phyloP scores from a whole-genome alignment of 2,888 invertebrate species.

The Aporophyla nigra region DNA sequence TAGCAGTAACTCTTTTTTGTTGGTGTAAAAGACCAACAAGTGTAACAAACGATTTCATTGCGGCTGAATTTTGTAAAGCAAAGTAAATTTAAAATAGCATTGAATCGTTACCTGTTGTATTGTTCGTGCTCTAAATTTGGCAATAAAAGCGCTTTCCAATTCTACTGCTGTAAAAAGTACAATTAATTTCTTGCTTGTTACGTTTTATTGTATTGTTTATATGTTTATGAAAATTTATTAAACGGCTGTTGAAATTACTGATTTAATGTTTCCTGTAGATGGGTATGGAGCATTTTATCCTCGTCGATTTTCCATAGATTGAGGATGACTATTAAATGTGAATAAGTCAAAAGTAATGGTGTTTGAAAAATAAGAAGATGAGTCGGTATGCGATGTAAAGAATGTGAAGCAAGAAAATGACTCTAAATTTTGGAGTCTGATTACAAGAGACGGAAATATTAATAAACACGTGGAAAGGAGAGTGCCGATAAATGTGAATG shows the following conservation, averaged over 20 bases:
- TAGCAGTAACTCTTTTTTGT: not conserved
- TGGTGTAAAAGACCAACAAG: not conserved
- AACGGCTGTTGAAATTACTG: not conserved
- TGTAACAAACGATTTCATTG: not conserved
- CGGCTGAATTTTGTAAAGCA: conserved; percentile 12
- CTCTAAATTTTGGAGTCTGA: not conserved
- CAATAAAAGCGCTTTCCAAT: conserved; percentile 15
- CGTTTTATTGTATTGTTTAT: not conserved
- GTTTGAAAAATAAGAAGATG: not conserved
- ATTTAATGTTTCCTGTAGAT: not conserved
- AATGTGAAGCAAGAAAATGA: not conserved
- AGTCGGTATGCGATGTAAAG: not conserved
- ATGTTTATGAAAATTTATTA: not conserved
- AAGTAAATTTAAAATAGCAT: not conserved
- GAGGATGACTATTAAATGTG: not conserved
- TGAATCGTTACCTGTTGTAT: conserved; percentile 15
- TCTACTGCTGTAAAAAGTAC: not conserved
- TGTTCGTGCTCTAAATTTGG: conserved; percentile 8
- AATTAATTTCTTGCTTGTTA: conserved; percentile 4
- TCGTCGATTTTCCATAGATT: not conserved
- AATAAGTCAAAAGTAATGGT: not conserved
- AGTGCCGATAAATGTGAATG: not conserved
- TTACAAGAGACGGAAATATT: not conserved
- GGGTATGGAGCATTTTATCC: not conserved
- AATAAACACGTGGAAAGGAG: not conserved